phyloP scores from a whole-genome alignment of 2,888 invertebrate species.

The Lasius platythorax region DNA sequence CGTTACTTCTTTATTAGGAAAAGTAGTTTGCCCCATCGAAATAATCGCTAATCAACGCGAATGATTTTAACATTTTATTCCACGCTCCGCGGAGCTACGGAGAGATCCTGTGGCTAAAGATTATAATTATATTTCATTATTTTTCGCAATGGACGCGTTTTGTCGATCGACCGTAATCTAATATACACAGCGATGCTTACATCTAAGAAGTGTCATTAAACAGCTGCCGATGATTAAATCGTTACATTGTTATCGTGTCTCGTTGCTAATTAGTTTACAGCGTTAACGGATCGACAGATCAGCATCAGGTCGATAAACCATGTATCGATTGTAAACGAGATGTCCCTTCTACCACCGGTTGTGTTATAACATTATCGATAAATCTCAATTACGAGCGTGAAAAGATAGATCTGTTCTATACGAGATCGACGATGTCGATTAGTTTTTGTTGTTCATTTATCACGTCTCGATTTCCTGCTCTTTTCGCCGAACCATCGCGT shows the following conservation, averaged over 20 bases:
- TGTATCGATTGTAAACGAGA: background rate
- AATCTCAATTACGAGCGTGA: slow-evolving; percentile 26
- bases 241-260: slow-evolving; percentile 32
- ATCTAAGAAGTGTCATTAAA: slow-evolving; percentile 41
- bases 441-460: background rate
- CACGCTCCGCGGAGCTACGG: slow-evolving; percentile 24
- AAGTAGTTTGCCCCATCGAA: slow-evolving; percentile 34
- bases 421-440: slow-evolving; percentile 15
- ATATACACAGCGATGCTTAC: background rate
- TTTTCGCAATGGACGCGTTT: slow-evolving; percentile 34
- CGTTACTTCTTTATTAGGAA: slow-evolving; percentile 58
- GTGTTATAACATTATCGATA: slow-evolving; percentile 16
- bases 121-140: slow-evolving; percentile 46
- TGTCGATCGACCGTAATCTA: slow-evolving; percentile 21
- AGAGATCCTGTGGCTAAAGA: slow-evolving; percentile 13
- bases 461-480: slow-evolving; percentile 12
- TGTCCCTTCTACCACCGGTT: background rate
- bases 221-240: slow-evolving; percentile 46
- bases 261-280: slow-evolving; percentile 37
- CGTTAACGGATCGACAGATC: slow-evolving; percentile 11
- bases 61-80: slow-evolving; percentile 30
- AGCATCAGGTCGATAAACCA: background rate
- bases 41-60: slow-evolving; percentile 50
- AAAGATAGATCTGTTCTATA: background rate
- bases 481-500: background rate